Evolutionary conservation across 1,140 invertebrate genomes (phyloP).

Genomic region (Onthophagus taurus): DNA sequence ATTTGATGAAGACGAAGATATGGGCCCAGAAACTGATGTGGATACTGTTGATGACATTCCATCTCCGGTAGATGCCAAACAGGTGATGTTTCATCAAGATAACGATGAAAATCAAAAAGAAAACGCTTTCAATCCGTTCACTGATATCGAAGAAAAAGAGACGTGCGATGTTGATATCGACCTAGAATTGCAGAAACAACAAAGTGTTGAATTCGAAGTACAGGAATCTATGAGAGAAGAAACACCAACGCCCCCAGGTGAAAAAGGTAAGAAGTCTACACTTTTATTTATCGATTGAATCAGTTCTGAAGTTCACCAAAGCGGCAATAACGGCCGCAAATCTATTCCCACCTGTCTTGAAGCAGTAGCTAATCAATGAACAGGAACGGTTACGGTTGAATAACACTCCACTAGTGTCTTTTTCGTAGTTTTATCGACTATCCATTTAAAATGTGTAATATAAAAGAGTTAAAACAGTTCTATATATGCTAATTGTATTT

Average conservation of each 20-base stretch:
- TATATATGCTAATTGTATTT: no score
- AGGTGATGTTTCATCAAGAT: background rate
- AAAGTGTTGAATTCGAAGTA: constrained; percentile 26
- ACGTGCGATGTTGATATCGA: constrained; percentile 23
- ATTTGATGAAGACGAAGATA: constrained; percentile 45
- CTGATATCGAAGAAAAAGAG: constrained; percentile 20
- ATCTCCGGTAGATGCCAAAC: constrained; percentile 15
- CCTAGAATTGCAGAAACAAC: constrained; percentile 21
- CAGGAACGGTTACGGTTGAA: no score
- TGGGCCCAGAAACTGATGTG: constrained; percentile 52
- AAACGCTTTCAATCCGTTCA: constrained; percentile 22
- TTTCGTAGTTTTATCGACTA: no score
- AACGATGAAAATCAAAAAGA: constrained; percentile 13
- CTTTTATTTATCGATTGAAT: no score
- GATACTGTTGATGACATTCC: constrained; percentile 44
- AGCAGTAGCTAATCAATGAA: no score
- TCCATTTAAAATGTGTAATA: no score
- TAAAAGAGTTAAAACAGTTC: no score
- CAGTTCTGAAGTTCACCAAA: no score
- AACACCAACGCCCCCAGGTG: constrained; percentile 45
- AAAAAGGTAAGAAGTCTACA: constrained; percentile 45
- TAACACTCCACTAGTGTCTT: no score
- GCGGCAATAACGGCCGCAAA: no score
- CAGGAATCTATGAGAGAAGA: constrained; percentile 29
- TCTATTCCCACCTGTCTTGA: no score